These are phyloP conservation scores for Halichondria panicea DNA, from an alignment of 37 sponge, comb jelly and placozoan species.

Conservation along the genomic window DNA sequence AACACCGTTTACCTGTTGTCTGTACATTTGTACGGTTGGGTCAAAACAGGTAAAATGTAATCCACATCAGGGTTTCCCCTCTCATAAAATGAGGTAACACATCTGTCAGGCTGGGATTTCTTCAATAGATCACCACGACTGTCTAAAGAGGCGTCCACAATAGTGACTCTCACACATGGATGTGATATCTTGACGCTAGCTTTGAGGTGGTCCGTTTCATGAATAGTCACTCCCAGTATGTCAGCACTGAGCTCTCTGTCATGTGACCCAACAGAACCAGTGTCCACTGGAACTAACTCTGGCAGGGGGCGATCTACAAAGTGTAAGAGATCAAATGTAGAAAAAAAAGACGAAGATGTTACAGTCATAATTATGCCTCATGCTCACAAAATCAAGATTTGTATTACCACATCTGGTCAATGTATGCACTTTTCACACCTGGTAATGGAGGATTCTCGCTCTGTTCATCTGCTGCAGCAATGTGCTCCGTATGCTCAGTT, in stretches of 20 bases:
- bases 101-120: constrained; percentile 49
- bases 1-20: constrained; percentile 12
- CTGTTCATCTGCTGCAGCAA: not conserved
- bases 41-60: constrained; percentile 77
- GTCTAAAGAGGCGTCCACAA: constrained; percentile 22
- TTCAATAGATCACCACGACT: constrained; percentile 28
- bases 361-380: too few relatives aligned
- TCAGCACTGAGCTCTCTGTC: not conserved
- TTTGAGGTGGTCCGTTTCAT: constrained; percentile 42
- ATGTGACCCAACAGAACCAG: not conserved
- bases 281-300: not conserved
- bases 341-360: too few relatives aligned
- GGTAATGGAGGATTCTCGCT: not conserved
- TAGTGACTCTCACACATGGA: constrained; percentile 68
- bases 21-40: constrained; percentile 50
- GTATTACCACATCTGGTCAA: not conserved
- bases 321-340: not conserved
- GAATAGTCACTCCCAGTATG: constrained; percentile 57
- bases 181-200: constrained; percentile 58
- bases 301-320: not conserved
- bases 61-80: constrained; percentile 67
- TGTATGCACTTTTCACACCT: not conserved
- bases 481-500: constrained; percentile 4
- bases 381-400: too few relatives aligned
- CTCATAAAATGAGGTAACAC: constrained; percentile 83